These are phyloP conservation scores for Junco hyemalis DNA, from an alignment of 2,113 vertebrate genomes.

Conservation along the genomic window DNA sequence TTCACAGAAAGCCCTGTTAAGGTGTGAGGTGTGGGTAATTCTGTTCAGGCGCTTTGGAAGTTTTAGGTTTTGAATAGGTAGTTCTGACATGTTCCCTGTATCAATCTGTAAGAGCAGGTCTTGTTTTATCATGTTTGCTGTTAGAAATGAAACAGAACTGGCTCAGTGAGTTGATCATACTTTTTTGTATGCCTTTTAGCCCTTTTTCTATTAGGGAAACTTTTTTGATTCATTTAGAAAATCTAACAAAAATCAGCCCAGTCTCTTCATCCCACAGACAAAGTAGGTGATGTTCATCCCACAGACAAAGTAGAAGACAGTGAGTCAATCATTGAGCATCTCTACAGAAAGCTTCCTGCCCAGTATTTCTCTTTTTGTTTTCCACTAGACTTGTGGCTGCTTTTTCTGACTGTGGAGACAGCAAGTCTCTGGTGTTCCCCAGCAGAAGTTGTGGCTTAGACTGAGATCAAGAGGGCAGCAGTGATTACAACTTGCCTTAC, in stretches of 20 bases:
- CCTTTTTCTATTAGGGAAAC: not conserved
- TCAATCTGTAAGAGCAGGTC: constrained; percentile 3
- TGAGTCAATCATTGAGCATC: not conserved
- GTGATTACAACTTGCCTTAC: not conserved
- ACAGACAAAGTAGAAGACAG: not conserved
- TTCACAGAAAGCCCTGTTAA: not conserved
- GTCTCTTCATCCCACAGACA: not conserved
- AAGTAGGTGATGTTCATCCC: not conserved
- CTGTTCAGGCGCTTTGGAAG: not conserved
- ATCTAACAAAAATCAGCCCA: not conserved
- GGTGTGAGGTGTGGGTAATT: not conserved
- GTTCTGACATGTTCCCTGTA: constrained; percentile 44
- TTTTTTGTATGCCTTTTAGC: not conserved
- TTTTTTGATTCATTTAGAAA: not conserved
- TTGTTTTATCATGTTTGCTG: not conserved
- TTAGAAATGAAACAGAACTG: not conserved
- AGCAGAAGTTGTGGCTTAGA: constrained; percentile 21
- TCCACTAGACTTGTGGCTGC: constrained; percentile 4
- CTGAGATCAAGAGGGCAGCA: constrained; percentile 19
- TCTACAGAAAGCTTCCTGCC: not conserved
- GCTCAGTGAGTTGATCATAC: not conserved
- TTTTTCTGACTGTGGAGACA: not conserved
- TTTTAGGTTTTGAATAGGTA: not conserved
- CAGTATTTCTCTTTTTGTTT: not conserved
- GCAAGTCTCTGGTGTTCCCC: not conserved